Conservation (phyloP, 2,888 invertebrate genomes). For the Gasteruption jaculator region DNA sequence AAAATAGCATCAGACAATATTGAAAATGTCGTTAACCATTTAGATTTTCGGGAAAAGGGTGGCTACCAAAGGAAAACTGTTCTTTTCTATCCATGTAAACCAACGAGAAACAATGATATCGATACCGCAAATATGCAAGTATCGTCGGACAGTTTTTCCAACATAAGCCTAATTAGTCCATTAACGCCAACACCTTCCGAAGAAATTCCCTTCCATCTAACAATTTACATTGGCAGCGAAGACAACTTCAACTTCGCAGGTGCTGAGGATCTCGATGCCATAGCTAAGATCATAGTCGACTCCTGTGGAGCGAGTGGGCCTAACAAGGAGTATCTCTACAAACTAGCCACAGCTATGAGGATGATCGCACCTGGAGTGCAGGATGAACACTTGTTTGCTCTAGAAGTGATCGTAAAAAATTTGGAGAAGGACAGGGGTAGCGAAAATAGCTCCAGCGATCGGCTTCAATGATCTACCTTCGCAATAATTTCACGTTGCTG, state of each 20-base stretch:
- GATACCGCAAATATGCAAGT: constrained; percentile 30
- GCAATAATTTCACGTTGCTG: too few relatives aligned
- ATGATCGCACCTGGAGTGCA: constrained; percentile 65
- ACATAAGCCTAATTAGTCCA: constrained; percentile 16
- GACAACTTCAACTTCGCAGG: constrained; percentile 80
- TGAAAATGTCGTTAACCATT: constrained; percentile 68
- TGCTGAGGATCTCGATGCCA: constrained; percentile 68
- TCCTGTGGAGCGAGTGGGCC: constrained; percentile 81
- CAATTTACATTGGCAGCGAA: constrained; percentile 77
- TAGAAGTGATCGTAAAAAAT: constrained; percentile 62
- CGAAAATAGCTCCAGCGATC: too few relatives aligned
- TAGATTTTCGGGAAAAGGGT: constrained; percentile 90
- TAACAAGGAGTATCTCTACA: constrained; percentile 88
- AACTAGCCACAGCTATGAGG: constrained; percentile 75
- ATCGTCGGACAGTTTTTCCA: constrained; percentile 13
- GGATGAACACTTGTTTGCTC: constrained; percentile 72
- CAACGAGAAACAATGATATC: constrained; percentile 22
- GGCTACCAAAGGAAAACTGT: constrained; percentile 76
- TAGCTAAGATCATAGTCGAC: constrained; percentile 74
- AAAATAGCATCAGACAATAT: constrained; percentile 70
- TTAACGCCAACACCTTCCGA: constrained; percentile 26
- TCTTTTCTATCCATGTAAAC: constrained; percentile 64
- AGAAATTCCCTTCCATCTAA: constrained; percentile 63
- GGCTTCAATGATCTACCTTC: too few relatives aligned
- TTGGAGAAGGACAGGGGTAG: constrained; percentile 33